These are phyloP conservation scores for Theonella swinhoei DNA, from an alignment of 37 sponge, comb jelly and placozoan genomes.

Conservation along the genomic window DNA sequence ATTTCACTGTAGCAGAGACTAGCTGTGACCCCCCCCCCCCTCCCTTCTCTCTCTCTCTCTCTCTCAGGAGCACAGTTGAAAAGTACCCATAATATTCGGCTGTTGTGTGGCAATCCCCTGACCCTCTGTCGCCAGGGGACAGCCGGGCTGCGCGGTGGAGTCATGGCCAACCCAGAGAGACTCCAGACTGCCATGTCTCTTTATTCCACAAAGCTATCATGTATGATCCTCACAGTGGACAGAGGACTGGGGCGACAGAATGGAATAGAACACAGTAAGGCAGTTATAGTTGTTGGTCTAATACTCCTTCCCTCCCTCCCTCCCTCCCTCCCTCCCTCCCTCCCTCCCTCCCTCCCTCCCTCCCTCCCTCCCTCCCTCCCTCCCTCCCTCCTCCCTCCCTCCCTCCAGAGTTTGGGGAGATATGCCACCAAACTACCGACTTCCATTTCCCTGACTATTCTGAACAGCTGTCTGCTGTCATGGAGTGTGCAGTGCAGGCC, in stretches of 20 bases:
- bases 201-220: slow-evolving; percentile 82
- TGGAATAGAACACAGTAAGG: slow-evolving; percentile 75
- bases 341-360: neutral
- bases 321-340: neutral
- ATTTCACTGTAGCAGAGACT: no score
- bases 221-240: slow-evolving; percentile 84
- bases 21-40: neutral
- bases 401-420: slow-evolving; percentile 19
- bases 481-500: slow-evolving; percentile 22
- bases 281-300: no score
- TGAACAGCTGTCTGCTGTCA: slow-evolving; percentile 64
- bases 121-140: slow-evolving; percentile 64
- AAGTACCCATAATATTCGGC: slow-evolving; percentile 81
- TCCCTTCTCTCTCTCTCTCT: neutral
- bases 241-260: slow-evolving; percentile 45
- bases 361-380: neutral
- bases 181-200: slow-evolving; percentile 93
- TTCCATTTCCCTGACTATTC: slow-evolving; percentile 91
- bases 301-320: neutral
- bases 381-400: no score
- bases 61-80: slow-evolving; percentile 87
- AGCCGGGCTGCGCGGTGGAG: neutral
- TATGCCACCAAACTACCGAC: slow-evolving; percentile 72
- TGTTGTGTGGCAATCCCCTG: slow-evolving; percentile 77
- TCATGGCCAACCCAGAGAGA: slow-evolving; percentile 69